Base-by-base conservation (phyloP, 1,140 invertebrate species). In the Halictus rubicundus region DNA sequence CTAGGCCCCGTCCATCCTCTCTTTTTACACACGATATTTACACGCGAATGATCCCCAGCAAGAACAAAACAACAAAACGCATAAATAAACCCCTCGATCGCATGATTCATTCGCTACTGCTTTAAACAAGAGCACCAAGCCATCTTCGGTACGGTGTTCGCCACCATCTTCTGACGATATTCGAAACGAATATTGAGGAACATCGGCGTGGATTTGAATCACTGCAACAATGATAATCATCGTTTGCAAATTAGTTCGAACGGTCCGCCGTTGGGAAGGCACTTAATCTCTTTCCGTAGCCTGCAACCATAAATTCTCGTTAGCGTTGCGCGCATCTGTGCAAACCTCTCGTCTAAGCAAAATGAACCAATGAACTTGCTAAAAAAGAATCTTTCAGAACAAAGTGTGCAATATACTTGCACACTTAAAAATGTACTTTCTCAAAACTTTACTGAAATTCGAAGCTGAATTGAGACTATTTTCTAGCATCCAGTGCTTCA, bases 1-100 rank as follows among this genome's bases (percentile, higher is more conserved):
- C 57, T 21, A 21, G 12, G 57, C 23, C 37, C 23, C 37, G 32
- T 63, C 49, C 54, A 66, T 32, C 32, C 32, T 68, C 32, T 68
- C 21, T 77, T 86, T 87, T 73, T 83, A 72, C 81, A 79, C 52
- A 78, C 60, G 14, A 59, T 85, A 85, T 87, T 82, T 87, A 86
- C 75, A 87, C 69, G 23, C 52, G 76, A 64, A 25, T 39, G 49
- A 68, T 42, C 54, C n/a, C 21, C 54, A 46, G 42, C 42, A 46
- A 46, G 12, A 46, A 46, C 2, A 42, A 42, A 19, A 60, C 39
- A 64, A 19, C 12, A 14, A 5, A 25, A 52, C 23, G 65, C 5
- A 75, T 42, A 70, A 70, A 70, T 52, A 69, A 60, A 1, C 23
- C 7, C 25, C 25, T 49, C 49, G 16, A 39, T 59, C 19, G 5